Percentiles rank a stretch among this genome's conserved stretches.
Conservation (phyloP, 2,888 invertebrate species). For the Molanna angustata region DNA sequence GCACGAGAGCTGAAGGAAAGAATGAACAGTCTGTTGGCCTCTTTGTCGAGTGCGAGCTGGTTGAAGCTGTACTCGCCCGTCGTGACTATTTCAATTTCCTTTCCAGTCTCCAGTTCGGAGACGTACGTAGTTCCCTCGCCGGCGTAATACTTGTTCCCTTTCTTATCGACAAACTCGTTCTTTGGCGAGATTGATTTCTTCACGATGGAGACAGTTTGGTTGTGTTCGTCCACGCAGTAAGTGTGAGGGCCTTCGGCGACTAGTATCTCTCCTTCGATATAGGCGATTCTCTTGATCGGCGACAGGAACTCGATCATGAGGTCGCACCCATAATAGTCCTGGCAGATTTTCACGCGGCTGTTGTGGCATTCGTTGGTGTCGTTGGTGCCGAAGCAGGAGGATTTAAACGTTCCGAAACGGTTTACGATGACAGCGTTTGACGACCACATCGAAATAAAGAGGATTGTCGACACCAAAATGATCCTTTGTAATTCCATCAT, state of each 20-base stretch:
- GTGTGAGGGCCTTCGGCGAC: conserved; percentile 15
- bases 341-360: conserved; percentile 19
- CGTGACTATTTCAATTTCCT: conserved; percentile 23
- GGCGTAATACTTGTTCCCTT: conserved; percentile 17
- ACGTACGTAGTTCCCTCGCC: conserved; percentile 22
- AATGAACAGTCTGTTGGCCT: conserved; percentile 19
- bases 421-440: too few relatives aligned
- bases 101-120: conserved; percentile 10
- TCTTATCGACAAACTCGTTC: conserved; percentile 16
- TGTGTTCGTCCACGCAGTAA: conserved; percentile 10
- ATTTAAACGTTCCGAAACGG: conserved; percentile 7
- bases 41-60: conserved; percentile 11
- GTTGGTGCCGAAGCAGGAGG: conserved; percentile 15
- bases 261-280: conserved; percentile 13
- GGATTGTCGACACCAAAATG: too few relatives aligned
- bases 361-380: conserved; percentile 13
- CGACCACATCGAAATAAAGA: too few relatives aligned
- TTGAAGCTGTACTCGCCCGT: conserved; percentile 22
- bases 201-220: background rate
- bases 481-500: too few relatives aligned
- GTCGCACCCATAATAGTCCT: conserved; percentile 21
- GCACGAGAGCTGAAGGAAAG: conserved; percentile 6
- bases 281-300: conserved; percentile 18
- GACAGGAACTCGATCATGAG: conserved; percentile 9
- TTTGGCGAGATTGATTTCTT: conserved; percentile 14